Base-by-base conservation (phyloP, 2,888 invertebrate genomes). In the Cybosia mesomella region DNA sequence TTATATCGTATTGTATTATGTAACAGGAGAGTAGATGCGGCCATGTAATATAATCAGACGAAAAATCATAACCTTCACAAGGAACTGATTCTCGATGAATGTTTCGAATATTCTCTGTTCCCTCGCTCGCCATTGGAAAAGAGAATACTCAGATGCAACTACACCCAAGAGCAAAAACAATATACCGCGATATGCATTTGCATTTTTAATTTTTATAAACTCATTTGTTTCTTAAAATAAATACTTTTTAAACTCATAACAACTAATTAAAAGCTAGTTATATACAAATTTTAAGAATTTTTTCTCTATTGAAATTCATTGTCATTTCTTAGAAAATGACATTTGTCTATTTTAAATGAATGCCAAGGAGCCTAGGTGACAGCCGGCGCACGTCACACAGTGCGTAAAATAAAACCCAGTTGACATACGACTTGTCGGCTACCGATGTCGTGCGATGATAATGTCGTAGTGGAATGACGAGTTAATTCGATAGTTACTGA, bases 401-500 rank as follows among this genome's bases (percentile, higher is more conserved):
- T 76, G 77, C 80, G 83, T 87, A 83, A 87, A 87, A 85, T 84
- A 84, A 87, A 88, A 88, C 82, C 84, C 83, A 77, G 77, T 78
- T 83, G 88, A 87, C 89, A 68, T 58, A 32, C 72, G 79, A 77
- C 79, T 76, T 76, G 79, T 77, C 81, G 76, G 88, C 91, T 89
- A 88, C 89, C 82, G 92, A 92, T 92, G 91, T 92, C 92, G 79
- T 80, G 67, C 64, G 72, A 72, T 72, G 92, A 92, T 92, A 92
- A 87, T 83, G 91, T 91, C 89, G 57, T 83, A 76, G 75, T 78
- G 75, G 84, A 83, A 88, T 90, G 92, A 92, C 86, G 91, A 87
- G 87, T 91, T 92, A 92, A 92, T 93, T 92, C 89, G 89, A 91
- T 89, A 89, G 88, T 82, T 81, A 82, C 84, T 83, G 88, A 86